phyloP scores from a whole-genome alignment of 2,888 invertebrate genomes.

The Acrobasis consociella region DNA sequence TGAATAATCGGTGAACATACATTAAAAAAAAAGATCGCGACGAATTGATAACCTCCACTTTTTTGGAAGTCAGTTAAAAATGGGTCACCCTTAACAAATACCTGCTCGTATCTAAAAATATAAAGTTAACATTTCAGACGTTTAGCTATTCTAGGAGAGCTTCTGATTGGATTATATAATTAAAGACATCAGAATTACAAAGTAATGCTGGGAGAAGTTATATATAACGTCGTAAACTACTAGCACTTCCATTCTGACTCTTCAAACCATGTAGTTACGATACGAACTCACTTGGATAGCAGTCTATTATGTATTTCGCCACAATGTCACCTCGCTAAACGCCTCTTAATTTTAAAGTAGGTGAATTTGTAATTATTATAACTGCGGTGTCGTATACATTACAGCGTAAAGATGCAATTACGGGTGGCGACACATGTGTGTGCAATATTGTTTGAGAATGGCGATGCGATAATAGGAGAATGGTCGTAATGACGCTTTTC shows the following conservation, averaged over 20 bases:
- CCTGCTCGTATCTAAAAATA: too few species aligned
- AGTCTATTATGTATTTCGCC: constrained; percentile 27
- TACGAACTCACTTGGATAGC: not conserved
- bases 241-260: not conserved
- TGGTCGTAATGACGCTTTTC: not conserved
- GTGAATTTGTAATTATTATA: constrained; percentile 36
- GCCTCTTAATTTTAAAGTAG: constrained; percentile 39
- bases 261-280: not conserved
- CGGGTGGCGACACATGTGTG: constrained; percentile 22
- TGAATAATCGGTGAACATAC: too few species aligned
- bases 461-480: not conserved
- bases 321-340: constrained; percentile 32
- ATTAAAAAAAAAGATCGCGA: too few species aligned
- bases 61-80: too few species aligned
- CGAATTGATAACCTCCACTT: too few species aligned
- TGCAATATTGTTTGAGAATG: constrained; percentile 2
- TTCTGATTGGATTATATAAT: constrained; percentile 7
- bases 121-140: not conserved
- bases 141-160: not conserved
- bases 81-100: too few species aligned
- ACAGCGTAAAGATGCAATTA: constrained; percentile 30
- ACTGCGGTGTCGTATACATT: constrained; percentile 27
- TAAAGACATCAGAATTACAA: constrained; percentile 1
- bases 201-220: not conserved
- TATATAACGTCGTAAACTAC: not conserved